Evolutionary conservation across 2,113 vertebrate genomes (phyloP), one percentile per base, ranked within the genome.

Genomic region (Fregetta grallaria): DNA sequence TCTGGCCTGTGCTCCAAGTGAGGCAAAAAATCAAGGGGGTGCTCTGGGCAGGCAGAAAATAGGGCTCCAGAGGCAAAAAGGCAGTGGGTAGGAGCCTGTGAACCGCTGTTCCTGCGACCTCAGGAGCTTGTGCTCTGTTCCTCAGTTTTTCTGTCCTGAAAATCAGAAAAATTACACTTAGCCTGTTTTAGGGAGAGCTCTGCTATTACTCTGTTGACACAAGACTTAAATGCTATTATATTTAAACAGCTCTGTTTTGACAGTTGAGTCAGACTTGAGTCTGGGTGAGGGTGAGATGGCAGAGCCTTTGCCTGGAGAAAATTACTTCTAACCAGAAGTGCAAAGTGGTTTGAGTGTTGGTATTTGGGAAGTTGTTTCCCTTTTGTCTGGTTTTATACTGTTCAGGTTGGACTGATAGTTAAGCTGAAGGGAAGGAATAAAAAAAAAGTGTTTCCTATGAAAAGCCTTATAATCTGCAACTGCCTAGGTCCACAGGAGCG

Each of bases 261-360:
- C 38, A 63, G 19, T 52, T 86, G 71, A 86, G n/a, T 90, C 85
- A 90, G 50, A 55, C 42, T 86, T 83, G 50, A 77, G 68, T 59
- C 79, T 72, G 63, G 29, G 16, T 53, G 36, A 79, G 22, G 44
- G 49, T 80, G 50, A 93, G 72, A 66, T 77, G 52, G 61, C 63
- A 86, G 74, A 92, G 63, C 63, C 62, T 79, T 92, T 62, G 49
- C 58, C 62, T 50, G 45, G 34, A 42, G 77, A 86, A 92, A 77
- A 66, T 45, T 45, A 45, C 44, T 18, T 45, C 44, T 45, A 45
- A 45, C 44, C 44, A 61, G 30, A 75, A 73, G 34, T 68, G 40
- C 58, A 9, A 67, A 78, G 45, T 80, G 32, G 7, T 73, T 62
- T 88, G 71, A 73, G 23, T 21, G 6, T 29, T 90, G 55, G 25